Base-by-base conservation (phyloP, 1,140 invertebrate species). In the Batillaria attramentaria region DNA sequence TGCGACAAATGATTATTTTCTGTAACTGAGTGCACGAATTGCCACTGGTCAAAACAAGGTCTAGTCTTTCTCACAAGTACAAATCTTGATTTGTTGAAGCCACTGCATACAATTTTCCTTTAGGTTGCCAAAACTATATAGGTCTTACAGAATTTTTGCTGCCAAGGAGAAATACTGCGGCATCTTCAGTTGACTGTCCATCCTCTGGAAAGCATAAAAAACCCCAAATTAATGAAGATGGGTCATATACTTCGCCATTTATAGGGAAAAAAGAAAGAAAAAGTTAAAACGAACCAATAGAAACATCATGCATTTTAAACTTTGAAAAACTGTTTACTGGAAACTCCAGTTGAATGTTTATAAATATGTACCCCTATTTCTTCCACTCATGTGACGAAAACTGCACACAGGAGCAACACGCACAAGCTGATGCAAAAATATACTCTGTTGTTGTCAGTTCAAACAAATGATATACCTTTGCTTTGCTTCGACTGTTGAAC, bases 131-230 rank as follows among this genome's bases (percentile, higher is more conserved):
- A 6, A 10, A 5, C 31, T 60, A 31, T n/a, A 31, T 39, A 33
- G 35, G 3, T 85, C 85, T 83, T 85, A 89, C 87, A 50, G 84
- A 82, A 79, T 85, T 87, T 83, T 86, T 89, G 41, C 81, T 82
- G 62, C 87, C 86, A 74, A 86, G 75, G 54, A 89, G 65, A 69
- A 89, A 85, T 2, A 89, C 76, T 31, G 84, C 76, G 31, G 84
- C 81, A 69, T 88, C 85, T 57, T 87, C 85, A 54, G 77, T 57
- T 43, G 70, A 73, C 57, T 79, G 79, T 20, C 79, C 79, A 43
- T 85, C 84, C 79, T 80, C 85, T 87, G 77, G 43, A 78, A 82
- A n/a, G n/a, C n/a, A n/a, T 35, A 57, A 66, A 73, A 79, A 66
- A 65, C 24, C 16, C n/a, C n/a, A n/a, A n/a, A n/a, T n/a, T n/a